Evolutionary conservation across 2,113 vertebrate genomes (phyloP).

Genomic region (Ictalurus furcatus): DNA sequence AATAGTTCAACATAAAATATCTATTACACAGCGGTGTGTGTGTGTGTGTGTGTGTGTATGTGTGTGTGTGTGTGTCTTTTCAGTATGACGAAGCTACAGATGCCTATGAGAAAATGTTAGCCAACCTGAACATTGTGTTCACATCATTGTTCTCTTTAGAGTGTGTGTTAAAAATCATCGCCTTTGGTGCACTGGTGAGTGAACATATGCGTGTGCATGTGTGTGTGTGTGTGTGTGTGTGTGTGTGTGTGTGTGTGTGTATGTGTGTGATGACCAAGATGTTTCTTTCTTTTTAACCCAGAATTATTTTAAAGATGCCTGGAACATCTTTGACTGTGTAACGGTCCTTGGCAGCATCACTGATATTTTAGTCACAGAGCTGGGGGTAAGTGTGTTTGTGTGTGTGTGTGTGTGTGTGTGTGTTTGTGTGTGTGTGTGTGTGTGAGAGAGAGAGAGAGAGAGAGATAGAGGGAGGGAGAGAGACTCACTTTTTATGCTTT

Average conservation of each 20-base stretch:
- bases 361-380: conserved; percentile 93
- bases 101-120: conserved; percentile 84
- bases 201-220: background rate
- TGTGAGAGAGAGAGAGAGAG: background rate
- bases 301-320: conserved; percentile 97
- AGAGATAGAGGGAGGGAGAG: background rate
- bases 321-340: conserved; percentile 97
- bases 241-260: background rate
- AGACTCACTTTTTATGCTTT: background rate
- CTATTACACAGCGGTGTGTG: background rate
- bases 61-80: conserved; percentile 54
- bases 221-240: background rate
- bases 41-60: conserved; percentile 44
- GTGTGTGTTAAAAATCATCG: conserved; percentile 94
- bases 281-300: conserved; percentile 59
- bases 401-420: conserved; percentile 38
- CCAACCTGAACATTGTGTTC: conserved; percentile 95
- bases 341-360: conserved; percentile 96
- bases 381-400: conserved; percentile 83
- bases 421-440: background rate
- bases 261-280: background rate
- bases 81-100: conserved; percentile 77
- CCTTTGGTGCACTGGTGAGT: conserved; percentile 90
- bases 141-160: conserved; percentile 96
- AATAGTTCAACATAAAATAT: background rate